phyloP scores from a whole-genome alignment of 2,797 vertebrate genomes.

The Decapterus maruadsi region DNA sequence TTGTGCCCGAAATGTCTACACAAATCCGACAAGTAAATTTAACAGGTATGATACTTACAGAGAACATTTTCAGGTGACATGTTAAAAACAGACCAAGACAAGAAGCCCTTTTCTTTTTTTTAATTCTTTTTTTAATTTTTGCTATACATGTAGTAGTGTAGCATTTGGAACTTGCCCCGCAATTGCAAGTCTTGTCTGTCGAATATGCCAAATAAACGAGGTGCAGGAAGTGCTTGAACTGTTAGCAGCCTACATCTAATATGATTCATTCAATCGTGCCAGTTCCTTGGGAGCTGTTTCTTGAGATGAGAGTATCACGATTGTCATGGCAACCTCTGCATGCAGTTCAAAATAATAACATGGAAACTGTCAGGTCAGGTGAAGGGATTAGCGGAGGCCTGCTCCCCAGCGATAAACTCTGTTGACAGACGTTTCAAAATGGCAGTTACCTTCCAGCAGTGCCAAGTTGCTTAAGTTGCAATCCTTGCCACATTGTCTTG shows the following conservation, averaged over 20 bases:
- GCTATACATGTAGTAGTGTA: no score
- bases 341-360: slow-evolving; percentile 27
- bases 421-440: slow-evolving; percentile 39
- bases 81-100: not conserved
- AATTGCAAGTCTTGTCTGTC: not conserved
- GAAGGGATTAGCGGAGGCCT: slow-evolving; percentile 44
- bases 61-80: not conserved
- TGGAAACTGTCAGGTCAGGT: slow-evolving; percentile 40
- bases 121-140: not conserved
- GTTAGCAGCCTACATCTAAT: not conserved
- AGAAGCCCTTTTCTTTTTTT: not conserved
- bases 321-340: slow-evolving; percentile 12
- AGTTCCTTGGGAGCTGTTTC: not conserved
- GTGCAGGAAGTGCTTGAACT: not conserved
- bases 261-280: not conserved
- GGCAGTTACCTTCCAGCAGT: slow-evolving; percentile 18
- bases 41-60: not conserved
- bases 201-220: not conserved
- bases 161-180: not conserved
- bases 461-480: slow-evolving; percentile 26
- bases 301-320: not conserved
- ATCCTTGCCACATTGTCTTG: slow-evolving; percentile 35
- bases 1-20: not conserved
- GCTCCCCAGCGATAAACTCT: slow-evolving; percentile 42
- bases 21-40: not conserved